Conservation (phyloP, 64 coral and sea anemone species). For the Montipora foliosa region DNA sequence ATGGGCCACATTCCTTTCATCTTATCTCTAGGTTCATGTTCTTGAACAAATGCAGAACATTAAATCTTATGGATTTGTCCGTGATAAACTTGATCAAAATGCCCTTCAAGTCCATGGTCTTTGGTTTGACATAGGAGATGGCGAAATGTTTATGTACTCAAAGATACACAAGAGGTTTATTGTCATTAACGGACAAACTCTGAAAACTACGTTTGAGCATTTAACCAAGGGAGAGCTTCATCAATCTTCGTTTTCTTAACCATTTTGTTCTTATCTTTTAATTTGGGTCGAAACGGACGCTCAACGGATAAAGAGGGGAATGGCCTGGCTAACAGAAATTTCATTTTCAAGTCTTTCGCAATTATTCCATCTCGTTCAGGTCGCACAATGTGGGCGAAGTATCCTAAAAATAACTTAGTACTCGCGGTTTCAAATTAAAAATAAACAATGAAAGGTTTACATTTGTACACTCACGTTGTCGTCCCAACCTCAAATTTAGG, state of each 20-base stretch:
- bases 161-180: conserved; percentile 45
- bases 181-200: conserved; percentile 46
- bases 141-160: conserved; percentile 69
- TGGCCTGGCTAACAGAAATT: too few species aligned
- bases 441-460: too few species aligned
- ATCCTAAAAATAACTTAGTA: too few species aligned
- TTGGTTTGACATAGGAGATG: conserved; percentile 68
- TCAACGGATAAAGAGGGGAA: too few species aligned
- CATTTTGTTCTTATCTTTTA: too few species aligned
- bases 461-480: too few species aligned
- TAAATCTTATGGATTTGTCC: conserved; percentile 48
- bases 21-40: conserved; percentile 38
- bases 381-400: too few species aligned
- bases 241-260: background rate
- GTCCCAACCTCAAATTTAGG: too few species aligned
- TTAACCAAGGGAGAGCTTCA: background rate
- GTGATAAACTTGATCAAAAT: conserved; percentile 6
- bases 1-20: background rate
- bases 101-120: conserved; percentile 54
- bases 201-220: conserved; percentile 24
- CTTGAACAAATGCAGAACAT: conserved; percentile 74
- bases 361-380: too few species aligned
- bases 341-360: too few species aligned
- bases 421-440: too few species aligned
- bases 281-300: too few species aligned